Base-by-base conservation (phyloP, 92 coral and sea anemone species). In the Siderastrea radians region DNA sequence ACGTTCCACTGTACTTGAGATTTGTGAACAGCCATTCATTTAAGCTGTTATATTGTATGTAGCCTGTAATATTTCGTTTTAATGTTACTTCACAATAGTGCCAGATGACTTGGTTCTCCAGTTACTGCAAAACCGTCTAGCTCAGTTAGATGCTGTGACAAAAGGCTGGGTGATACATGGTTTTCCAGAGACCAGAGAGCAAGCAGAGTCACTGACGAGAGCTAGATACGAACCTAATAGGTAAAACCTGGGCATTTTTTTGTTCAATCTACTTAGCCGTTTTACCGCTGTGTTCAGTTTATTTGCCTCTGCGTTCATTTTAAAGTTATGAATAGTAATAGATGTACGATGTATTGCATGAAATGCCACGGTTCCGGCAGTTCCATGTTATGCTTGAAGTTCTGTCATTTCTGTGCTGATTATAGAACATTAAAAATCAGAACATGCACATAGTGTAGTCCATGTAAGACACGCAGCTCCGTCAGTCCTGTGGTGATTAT, bases 111-210 rank as follows among this genome's bases (percentile, higher is more conserved):
- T 95, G 84, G 96, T 97, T 48, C 70, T 97, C 45, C 92, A 92
- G 77, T 86, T 97, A 63, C 95, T 97, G 7, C 85, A 84, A 43
- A 82, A 64, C 44, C 93, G 97, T 55, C 78, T 97, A 72, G 93
- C 97, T 82, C 98, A 96, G 87, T 89, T 97, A 8, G 98, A 96
- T 80, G 98, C 98, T 2, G 98, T 97, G 63, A 96, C 98, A 9
- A 95, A 91, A 57, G 99, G 99, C 72, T 97, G 99, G 99, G 96
- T 97, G 6, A 75, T 97, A 60, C 99, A 97, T 63, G 96, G 98
- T 2, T 97, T 97, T 77, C 99, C 99, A 49, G 95, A 94, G 84
- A 96, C 99, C 78, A 74, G 99, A 68, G 96, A 95, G 72, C 99
- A 97, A 75, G 98, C 96, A 16, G 98, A 96, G 80, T 88, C 94